Conservation (phyloP, 2,113 vertebrate genomes). For the Notechis scutatus region DNA sequence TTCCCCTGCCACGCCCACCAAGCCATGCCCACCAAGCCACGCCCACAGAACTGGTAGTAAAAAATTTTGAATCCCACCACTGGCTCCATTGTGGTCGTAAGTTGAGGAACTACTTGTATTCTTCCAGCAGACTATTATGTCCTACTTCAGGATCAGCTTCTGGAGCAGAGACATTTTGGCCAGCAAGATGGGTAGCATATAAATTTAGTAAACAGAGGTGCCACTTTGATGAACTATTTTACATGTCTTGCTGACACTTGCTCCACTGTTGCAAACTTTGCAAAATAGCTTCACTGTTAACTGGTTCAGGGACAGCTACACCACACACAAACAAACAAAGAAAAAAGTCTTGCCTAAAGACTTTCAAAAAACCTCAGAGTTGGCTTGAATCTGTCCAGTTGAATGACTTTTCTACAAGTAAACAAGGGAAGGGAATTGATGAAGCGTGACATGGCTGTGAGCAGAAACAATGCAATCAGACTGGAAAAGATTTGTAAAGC, state of each 20-base stretch:
- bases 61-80: too few species aligned
- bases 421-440: too few species aligned
- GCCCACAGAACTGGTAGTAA: too few species aligned
- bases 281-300: neutral
- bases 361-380: neutral
- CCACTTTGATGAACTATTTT: neutral
- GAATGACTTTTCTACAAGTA: neutral
- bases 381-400: neutral
- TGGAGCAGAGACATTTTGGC: neutral
- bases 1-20: too few species aligned
- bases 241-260: neutral
- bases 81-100: too few species aligned
- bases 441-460: neutral
- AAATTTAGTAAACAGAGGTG: neutral
- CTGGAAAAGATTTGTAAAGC: slow-evolving; percentile 26
- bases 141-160: neutral
- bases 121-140: neutral
- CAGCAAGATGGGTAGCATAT: too few species aligned
- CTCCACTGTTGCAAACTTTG: neutral
- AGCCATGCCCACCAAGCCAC: too few species aligned
- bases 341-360: neutral
- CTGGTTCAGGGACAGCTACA: neutral
- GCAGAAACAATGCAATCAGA: slow-evolving; percentile 10
- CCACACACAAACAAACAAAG: neutral
- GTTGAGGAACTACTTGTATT: neutral